Evolutionary conservation across 2,888 invertebrate genomes (phyloP).

Genomic region (Osmoderma eremita): DNA sequence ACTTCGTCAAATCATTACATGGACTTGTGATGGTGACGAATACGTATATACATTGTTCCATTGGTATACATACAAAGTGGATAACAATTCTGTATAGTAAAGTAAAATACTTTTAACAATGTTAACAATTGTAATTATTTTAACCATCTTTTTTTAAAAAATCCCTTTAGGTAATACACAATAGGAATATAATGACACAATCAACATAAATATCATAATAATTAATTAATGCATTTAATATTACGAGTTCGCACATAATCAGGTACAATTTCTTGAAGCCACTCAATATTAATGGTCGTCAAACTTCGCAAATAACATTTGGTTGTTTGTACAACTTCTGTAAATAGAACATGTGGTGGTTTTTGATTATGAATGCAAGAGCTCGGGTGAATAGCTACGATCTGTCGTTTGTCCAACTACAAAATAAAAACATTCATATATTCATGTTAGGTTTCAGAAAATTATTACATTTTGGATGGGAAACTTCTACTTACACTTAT

Average conservation of each 20-base stretch:
- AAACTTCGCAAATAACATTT: conserved; percentile 83
- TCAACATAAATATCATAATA: conserved; percentile 7
- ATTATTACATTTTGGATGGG: too few species aligned
- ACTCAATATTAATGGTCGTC: conserved; percentile 81
- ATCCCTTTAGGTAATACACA: background rate
- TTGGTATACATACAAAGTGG: conserved; percentile 8
- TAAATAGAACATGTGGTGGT: conserved; percentile 80
- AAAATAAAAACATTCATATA: conserved; percentile 47
- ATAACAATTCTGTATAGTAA: conserved; percentile 13
- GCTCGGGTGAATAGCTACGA: conserved; percentile 86
- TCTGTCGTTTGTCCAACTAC: conserved; percentile 72
- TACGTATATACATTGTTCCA: background rate
- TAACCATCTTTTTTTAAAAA: background rate
- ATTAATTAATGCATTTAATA: conserved; percentile 38
- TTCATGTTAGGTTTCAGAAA: background rate
- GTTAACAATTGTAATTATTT: background rate
- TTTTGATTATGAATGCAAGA: conserved; percentile 78
- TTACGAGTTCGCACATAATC: conserved; percentile 56
- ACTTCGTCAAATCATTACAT: conserved; percentile 16
- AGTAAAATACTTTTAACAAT: conserved; percentile 16
- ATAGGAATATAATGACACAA: background rate
- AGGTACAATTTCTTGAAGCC: conserved; percentile 75
- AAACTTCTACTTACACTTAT: conserved; percentile 71
- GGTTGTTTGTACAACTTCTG: conserved; percentile 87
- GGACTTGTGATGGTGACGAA: background rate